These are phyloP conservation scores for Hymenochirus boettgeri DNA, from an alignment of 2,113 vertebrate genomes.

Conservation along the genomic window DNA sequence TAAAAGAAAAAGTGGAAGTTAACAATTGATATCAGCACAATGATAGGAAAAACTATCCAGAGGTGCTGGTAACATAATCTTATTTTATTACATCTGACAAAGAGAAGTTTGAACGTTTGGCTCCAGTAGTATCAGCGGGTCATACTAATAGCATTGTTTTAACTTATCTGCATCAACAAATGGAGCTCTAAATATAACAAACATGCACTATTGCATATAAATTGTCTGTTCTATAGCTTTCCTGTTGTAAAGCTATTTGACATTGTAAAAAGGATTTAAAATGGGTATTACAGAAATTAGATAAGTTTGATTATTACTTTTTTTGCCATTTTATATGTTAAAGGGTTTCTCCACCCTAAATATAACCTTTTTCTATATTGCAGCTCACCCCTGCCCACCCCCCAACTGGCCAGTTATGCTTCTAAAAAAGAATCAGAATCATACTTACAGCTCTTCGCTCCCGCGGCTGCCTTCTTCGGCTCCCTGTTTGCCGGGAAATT, in stretches of 20 bases:
- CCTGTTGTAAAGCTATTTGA: neutral
- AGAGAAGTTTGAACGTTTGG: slow-evolving; percentile 71
- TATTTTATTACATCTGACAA: slow-evolving; percentile 75
- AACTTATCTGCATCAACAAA: slow-evolving; percentile 67
- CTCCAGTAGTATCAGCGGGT: slow-evolving; percentile 66
- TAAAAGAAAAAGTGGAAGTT: slow-evolving; percentile 80
- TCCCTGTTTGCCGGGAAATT: too few relatives aligned
- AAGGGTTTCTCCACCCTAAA: too few relatives aligned
- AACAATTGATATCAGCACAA: slow-evolving; percentile 82
- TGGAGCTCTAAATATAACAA: slow-evolving; percentile 68
- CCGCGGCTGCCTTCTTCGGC: too few relatives aligned
- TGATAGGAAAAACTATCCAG: slow-evolving; percentile 81
- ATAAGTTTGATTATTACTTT: too few relatives aligned
- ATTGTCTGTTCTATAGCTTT: neutral
- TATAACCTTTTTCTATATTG: too few relatives aligned
- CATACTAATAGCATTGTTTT: slow-evolving; percentile 68
- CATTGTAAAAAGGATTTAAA: too few relatives aligned
- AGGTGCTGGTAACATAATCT: slow-evolving; percentile 76
- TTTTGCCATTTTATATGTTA: too few relatives aligned
- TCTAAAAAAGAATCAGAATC: too few relatives aligned
- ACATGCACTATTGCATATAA: slow-evolving; percentile 54
- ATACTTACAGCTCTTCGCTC: too few relatives aligned
- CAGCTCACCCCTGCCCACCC: too few relatives aligned
- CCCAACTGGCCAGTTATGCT: too few relatives aligned
- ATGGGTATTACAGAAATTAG: too few relatives aligned